These are phyloP conservation scores for Actenoides hombroni DNA, from an alignment of 2,113 vertebrate species.

Conservation along the genomic window DNA sequence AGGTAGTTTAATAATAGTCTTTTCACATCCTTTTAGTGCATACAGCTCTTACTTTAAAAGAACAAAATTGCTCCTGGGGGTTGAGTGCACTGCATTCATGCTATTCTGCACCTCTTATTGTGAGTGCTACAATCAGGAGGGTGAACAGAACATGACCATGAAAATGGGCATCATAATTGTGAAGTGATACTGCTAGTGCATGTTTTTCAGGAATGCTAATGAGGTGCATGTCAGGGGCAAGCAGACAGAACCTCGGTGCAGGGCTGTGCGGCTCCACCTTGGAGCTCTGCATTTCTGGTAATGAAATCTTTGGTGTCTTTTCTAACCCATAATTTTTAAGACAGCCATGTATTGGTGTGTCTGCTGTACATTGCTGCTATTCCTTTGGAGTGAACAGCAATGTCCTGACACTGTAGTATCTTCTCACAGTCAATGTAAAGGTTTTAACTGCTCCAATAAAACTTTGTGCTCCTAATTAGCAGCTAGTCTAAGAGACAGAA, in stretches of 20 bases:
- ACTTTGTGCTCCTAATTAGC: conserved; percentile 31
- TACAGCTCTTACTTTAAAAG: background rate
- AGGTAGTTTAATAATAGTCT: conserved; percentile 49
- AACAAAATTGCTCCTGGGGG: background rate
- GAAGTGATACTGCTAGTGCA: background rate
- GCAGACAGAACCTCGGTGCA: background rate
- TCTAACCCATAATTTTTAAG: conserved; percentile 19
- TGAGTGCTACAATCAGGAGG: background rate
- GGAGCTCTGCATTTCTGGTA: background rate
- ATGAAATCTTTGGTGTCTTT: background rate
- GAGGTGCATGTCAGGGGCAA: background rate
- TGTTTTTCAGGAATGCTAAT: background rate
- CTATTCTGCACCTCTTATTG: background rate
- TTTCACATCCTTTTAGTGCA: conserved; percentile 21
- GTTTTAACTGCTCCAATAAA: conserved; percentile 32
- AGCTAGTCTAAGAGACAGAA: background rate
- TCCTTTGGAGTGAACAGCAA: conserved; percentile 9
- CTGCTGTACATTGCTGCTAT: background rate
- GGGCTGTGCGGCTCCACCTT: background rate
- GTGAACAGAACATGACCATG: background rate
- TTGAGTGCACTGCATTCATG: background rate
- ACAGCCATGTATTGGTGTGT: background rate
- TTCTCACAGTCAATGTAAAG: conserved; percentile 21
- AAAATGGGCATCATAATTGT: background rate
- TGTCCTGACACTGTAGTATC: background rate